A percentile compares a stretch with the other conserved stretches of the same genome.
These are phyloP conservation scores for Tapirus terrestris DNA, from an alignment of 2,113 vertebrate genomes.

Conservation along the genomic window DNA sequence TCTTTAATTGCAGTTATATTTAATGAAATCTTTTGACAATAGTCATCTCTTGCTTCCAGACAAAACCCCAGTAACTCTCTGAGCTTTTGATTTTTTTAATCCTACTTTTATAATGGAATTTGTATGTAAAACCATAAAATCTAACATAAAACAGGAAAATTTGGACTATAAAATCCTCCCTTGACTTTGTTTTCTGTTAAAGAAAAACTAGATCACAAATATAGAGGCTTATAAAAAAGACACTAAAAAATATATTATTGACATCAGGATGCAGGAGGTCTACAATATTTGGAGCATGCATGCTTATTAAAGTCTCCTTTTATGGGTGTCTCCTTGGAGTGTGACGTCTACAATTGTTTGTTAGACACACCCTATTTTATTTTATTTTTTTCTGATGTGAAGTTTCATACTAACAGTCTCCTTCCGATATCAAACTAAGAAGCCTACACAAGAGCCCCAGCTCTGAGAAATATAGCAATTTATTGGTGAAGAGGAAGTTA, in stretches of 20 bases:
- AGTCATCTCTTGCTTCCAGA: conserved; percentile 13
- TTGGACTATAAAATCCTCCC: background rate
- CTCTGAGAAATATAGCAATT: background rate
- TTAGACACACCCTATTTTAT: background rate
- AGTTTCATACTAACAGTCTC: background rate
- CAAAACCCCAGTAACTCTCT: conserved; percentile 49
- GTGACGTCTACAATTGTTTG: background rate
- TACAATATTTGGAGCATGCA: fast-evolving
- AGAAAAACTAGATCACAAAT: background rate
- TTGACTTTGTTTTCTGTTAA: conserved; percentile 42
- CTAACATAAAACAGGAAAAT: conserved; percentile 46
- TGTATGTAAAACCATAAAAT: conserved; percentile 18
- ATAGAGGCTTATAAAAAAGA: background rate
- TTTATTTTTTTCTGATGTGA: background rate
- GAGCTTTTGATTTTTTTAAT: conserved; percentile 34
- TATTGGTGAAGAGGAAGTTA: background rate
- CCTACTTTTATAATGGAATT: conserved; percentile 39
- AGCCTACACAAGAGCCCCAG: background rate
- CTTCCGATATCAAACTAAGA: background rate
- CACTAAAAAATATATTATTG: background rate
- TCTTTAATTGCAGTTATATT: background rate
- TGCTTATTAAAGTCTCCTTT: background rate
- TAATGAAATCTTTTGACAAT: conserved; percentile 37
- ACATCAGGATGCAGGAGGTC: background rate
- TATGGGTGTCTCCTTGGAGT: background rate